Evolutionary conservation across 1,140 invertebrate genomes (phyloP).

Genomic region (Drosophila pallidifrons): DNA sequence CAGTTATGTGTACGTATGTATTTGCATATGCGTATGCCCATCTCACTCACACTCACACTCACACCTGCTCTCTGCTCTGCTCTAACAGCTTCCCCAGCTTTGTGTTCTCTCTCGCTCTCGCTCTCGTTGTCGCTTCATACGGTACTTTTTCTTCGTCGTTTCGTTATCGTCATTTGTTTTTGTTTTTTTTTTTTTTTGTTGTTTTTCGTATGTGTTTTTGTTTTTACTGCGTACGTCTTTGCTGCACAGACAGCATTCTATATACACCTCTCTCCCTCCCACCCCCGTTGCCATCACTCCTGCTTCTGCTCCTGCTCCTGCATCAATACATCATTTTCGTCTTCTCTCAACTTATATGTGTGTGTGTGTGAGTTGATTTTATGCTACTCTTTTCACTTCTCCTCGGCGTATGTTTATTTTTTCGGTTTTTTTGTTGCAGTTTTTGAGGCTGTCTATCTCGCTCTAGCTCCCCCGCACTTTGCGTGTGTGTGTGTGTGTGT

Average conservation of each 20-base stretch:
- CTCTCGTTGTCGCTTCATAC: conserved; percentile 6
- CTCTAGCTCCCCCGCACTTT: background rate
- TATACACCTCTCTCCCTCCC: background rate
- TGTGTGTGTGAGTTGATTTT: conserved; percentile 59
- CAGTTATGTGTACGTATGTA: conserved; percentile 59
- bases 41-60: conserved; percentile 28
- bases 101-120: conserved; percentile 6
- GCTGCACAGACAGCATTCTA: conserved; percentile 42
- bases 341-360: conserved; percentile 50
- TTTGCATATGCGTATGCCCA: conserved; percentile 54
- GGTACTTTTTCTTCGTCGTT: conserved; percentile 41
- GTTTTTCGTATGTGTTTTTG: conserved; percentile 16
- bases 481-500: conserved; percentile 3
- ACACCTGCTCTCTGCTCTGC: background rate
- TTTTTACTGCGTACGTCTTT: conserved; percentile 45
- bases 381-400: conserved; percentile 65
- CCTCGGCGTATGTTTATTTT: conserved; percentile 41
- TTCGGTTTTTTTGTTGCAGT: conserved; percentile 65
- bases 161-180: conserved; percentile 33
- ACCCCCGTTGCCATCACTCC: conserved; percentile 13
- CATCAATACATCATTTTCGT: conserved; percentile 83
- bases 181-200: conserved; percentile 40
- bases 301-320: conserved; percentile 44
- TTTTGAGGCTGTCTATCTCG: conserved; percentile 26
- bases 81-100: background rate